Base-by-base conservation (phyloP, 2,888 invertebrate species). In the Drosophila eohydei region DNA sequence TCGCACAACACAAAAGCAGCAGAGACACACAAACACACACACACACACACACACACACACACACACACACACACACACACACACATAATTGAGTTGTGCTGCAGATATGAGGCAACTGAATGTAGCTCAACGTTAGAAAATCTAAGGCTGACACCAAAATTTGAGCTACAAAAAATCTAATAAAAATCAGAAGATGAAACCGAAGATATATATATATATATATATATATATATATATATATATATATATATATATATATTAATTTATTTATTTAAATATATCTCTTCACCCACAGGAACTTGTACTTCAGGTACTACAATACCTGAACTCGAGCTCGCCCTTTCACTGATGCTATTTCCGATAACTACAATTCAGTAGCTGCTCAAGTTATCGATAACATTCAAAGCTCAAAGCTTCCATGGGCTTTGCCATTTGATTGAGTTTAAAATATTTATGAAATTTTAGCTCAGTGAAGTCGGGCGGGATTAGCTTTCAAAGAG, bases 21-120 rank as follows among this genome's bases (percentile, higher is more conserved):
- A 50, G 9, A 44, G 44, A 40, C 54, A 50, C 44, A 34, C 36
- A 56, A 32, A 36, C 51, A 41, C 51, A 48, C 32, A 59, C 50
- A 57, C 28, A 21, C 26, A 32, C 14, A 34, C 36, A 46, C 46
- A 44, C 21, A 21, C 30, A 30, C n/a, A 30, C 9, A 14, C 6
- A 8, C 30, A 34, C 8, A 34, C n/a, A n/a, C n/a, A n/a, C n/a
- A 34, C 50, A 60, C 38, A 48, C 30, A 64, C 41, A 40, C 32
- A 16, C 41, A 50, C 34, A 40, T 44, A 70, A 63, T 71, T 64
- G 57, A 61, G 60, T 71, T 62, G 52, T 50, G 65, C 50, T 65
- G 54, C 52, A 54, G 26, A 50, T 57, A 60, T 60, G 38, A 51
- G 52, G 51, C 61, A 77, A 63, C 58, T 62, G 21, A 52, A 66